phyloP scores from a whole-genome alignment of 2,797 vertebrate genomes.

The Glossophaga mutica region DNA sequence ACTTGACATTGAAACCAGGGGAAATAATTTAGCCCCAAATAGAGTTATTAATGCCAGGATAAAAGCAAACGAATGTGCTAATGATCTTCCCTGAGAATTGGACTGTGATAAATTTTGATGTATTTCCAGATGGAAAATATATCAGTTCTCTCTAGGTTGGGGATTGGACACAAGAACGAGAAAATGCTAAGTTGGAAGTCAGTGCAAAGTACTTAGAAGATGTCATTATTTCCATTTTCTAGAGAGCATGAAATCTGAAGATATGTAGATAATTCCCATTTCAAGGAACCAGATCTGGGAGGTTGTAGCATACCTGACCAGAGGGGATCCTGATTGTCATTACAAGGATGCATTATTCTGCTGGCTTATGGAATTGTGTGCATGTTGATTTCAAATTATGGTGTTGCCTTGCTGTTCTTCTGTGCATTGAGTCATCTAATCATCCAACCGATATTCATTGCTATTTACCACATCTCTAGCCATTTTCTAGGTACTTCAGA shows the following conservation, averaged over 20 bases:
- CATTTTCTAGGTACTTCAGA: background rate
- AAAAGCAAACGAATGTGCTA: constrained; percentile 71
- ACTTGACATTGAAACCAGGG: constrained; percentile 61
- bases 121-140: constrained; percentile 76
- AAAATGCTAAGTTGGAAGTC: constrained; percentile 26
- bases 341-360: background rate
- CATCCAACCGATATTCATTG: background rate
- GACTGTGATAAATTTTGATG: constrained; percentile 72
- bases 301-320: background rate
- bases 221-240: constrained; percentile 30
- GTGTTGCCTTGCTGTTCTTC: background rate
- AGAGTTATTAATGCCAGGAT: constrained; percentile 67
- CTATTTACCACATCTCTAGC: background rate
- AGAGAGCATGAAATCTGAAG: background rate
- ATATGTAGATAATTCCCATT: background rate
- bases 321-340: background rate
- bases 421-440: background rate
- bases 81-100: constrained; percentile 68
- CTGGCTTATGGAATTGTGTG: too few relatives aligned
- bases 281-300: background rate
- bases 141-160: background rate
- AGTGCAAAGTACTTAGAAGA: background rate
- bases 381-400: background rate
- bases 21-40: constrained; percentile 62
- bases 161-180: background rate